Base-by-base conservation (phyloP, 2,797 vertebrate species). In the Sebastes variabilis region DNA sequence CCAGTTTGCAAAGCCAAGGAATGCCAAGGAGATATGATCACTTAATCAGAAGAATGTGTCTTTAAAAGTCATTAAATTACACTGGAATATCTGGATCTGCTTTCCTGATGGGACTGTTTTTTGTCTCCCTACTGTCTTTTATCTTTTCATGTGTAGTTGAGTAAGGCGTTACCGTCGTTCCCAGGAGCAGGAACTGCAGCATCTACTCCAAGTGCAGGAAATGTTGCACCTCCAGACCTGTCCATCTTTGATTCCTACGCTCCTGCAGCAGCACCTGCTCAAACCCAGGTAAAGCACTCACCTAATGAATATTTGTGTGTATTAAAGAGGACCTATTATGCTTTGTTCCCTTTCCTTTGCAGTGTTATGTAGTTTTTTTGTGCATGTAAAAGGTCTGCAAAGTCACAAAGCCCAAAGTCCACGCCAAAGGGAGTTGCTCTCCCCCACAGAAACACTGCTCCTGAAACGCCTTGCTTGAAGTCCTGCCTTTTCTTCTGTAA, bases 191-290 rank as follows among this genome's bases (percentile, higher is more conserved):
- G 4, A 80, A 61, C 66, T 30, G 8, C 92, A 61, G 81, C 89
- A 32, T 69, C 73, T 16, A 2, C 88, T 46, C 49, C 87, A 10
- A 89, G 77, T 68, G 79, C 79, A 38, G 95, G 90, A 87, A 93
- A 92, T 81, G 91, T 72, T 10, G 83, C 90, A 0, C 11, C 88
- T 5, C 22, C 90, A 2, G 96, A 96, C 79, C 81, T 96, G 58
- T 90, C 95, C 38, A 93, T 96, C 86, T 96, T 96, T 24, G 96
- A 96, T 55, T 87, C 93, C 13, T 95, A 91, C 0, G 91, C 94
- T 29, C 93, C 94, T 1, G 5, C 88, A 14, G 72, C 93, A 24
- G 60, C 92, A 62, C 90, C 89, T 22, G 85, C 84, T 68, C 88
- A 82, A 61, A 93, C 67, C 80, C 95, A 96, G 94, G 96, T 96